Conservation (phyloP, 2,888 invertebrate genomes). For the Mesochorus sp. region DNA sequence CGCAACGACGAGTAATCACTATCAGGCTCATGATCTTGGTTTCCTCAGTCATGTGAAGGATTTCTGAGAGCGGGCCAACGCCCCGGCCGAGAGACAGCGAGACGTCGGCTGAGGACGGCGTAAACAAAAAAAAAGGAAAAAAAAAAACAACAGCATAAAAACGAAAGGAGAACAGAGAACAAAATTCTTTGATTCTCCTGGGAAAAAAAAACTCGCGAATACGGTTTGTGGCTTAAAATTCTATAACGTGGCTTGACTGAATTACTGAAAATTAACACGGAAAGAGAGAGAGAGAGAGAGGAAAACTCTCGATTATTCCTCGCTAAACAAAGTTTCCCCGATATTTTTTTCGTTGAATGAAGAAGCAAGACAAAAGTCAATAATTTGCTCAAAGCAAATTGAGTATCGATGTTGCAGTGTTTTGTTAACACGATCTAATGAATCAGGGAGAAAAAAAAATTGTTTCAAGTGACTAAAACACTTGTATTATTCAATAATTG, state of each 20-base stretch:
- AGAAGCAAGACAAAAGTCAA: background rate
- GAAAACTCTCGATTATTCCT: conserved; percentile 7
- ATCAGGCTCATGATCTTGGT: conserved; percentile 79
- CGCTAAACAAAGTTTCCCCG: background rate
- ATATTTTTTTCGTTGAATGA: background rate
- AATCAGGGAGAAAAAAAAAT: too few relatives aligned
- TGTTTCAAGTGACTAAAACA: too few relatives aligned
- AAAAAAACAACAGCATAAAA: background rate
- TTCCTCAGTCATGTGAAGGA: conserved; percentile 80
- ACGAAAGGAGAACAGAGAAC: background rate
- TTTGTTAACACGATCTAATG: too few relatives aligned
- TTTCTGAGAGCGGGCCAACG: conserved; percentile 79
- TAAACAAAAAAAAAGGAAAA: too few relatives aligned
- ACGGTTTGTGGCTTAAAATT: conserved; percentile 59
- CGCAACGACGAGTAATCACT: conserved; percentile 76
- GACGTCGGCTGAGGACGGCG: conserved; percentile 60
- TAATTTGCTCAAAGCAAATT: too few relatives aligned
- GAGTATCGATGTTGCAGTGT: too few relatives aligned
- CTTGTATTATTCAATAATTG: too few relatives aligned
- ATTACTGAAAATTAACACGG: background rate
- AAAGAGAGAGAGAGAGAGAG: background rate
- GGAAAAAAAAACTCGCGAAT: conserved; percentile 50
- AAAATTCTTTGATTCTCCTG: background rate
- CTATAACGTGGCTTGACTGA: conserved; percentile 46
- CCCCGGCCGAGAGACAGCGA: conserved; percentile 77